These are phyloP conservation scores for Nyctalus aviator DNA, from an alignment of 2,797 vertebrate genomes.

Conservation along the genomic window DNA sequence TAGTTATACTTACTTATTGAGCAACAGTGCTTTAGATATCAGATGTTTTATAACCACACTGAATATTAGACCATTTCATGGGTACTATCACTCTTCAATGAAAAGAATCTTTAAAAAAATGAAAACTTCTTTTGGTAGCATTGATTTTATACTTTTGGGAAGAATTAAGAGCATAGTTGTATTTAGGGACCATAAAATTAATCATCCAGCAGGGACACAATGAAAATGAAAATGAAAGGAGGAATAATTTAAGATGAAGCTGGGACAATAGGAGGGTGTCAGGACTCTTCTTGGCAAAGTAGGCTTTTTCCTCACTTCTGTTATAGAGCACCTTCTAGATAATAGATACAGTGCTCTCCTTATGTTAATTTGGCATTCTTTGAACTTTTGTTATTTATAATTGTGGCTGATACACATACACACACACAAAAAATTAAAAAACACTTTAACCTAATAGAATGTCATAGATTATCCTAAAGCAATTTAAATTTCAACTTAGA, in stretches of 20 bases:
- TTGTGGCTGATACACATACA: slow-evolving; percentile 8
- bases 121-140: background rate
- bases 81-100: background rate
- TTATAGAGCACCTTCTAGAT: background rate
- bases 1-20: background rate
- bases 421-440: background rate
- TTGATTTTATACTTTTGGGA: background rate
- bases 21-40: background rate
- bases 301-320: background rate
- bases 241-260: background rate
- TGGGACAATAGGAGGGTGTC: background rate
- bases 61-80: background rate
- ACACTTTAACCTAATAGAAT: slow-evolving; percentile 22
- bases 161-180: background rate
- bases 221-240: background rate
- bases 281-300: background rate
- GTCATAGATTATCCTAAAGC: background rate
- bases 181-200: background rate
- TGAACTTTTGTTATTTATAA: background rate
- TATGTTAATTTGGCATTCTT: background rate
- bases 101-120: slow-evolving; percentile 23
- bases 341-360: background rate
- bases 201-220: background rate
- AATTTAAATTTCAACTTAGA: background rate
- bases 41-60: background rate